Conservation (phyloP, 2,113 vertebrate genomes). For the Zosterops hypoxanthus region DNA sequence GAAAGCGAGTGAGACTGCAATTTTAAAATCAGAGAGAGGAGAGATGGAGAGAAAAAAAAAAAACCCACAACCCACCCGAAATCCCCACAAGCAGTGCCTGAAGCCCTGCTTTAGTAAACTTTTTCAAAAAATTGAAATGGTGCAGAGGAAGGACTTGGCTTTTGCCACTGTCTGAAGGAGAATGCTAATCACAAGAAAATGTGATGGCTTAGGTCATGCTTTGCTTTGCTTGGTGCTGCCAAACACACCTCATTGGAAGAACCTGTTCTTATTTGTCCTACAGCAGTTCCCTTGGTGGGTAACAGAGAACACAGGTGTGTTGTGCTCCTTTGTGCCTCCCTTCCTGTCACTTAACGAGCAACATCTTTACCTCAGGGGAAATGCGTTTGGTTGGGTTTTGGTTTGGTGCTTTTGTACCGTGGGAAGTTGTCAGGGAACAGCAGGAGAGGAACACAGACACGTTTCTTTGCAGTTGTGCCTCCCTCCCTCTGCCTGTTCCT, state of each 20-base stretch:
- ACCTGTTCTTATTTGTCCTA: background rate
- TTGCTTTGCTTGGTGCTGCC: background rate
- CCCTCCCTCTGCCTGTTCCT: background rate
- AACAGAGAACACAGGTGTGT: background rate
- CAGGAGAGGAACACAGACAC: background rate
- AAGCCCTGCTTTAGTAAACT: background rate
- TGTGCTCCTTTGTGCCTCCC: background rate
- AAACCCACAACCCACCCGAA: background rate
- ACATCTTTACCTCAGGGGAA: background rate
- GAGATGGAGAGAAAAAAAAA: accelerated
- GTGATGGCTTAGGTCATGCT: background rate
- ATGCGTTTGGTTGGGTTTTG: background rate
- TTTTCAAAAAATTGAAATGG: background rate
- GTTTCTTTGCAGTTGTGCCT: background rate
- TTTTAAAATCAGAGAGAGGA: background rate
- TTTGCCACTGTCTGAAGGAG: background rate
- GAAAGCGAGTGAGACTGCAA: background rate
- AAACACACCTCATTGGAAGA: background rate
- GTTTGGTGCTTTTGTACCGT: background rate
- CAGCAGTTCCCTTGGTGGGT: background rate
- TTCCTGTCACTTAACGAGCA: background rate
- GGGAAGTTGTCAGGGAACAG: background rate
- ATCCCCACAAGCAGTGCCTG: background rate
- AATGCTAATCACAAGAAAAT: background rate
- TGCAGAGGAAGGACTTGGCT: background rate